Conservation (phyloP, 2,797 vertebrate genomes). For the Falco biarmicus region DNA sequence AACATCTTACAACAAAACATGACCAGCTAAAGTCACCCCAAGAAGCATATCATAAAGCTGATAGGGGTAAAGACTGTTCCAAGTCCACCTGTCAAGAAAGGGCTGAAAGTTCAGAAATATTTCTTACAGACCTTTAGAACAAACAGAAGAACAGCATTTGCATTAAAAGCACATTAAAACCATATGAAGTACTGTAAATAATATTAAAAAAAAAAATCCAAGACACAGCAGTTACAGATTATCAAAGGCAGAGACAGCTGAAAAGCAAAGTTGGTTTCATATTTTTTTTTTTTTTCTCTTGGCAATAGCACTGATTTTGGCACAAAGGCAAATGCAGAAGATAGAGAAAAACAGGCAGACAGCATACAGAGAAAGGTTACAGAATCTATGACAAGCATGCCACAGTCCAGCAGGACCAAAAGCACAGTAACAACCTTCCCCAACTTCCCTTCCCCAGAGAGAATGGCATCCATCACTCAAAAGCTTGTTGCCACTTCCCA, state of each 20-base stretch:
- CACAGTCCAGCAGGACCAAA: background rate
- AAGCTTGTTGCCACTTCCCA: constrained; percentile 43
- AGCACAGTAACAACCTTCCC: background rate
- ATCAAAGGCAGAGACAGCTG: constrained; percentile 30
- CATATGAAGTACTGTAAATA: constrained; percentile 59
- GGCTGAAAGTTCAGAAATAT: constrained; percentile 41
- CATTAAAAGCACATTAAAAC: constrained; percentile 69
- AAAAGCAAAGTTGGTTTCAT: background rate
- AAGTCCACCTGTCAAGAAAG: constrained; percentile 56
- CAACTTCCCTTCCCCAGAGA: background rate
- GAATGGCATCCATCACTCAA: constrained; percentile 9
- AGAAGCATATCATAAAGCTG: background rate
- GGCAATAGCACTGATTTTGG: constrained; percentile 59
- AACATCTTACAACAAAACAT: constrained; percentile 1
- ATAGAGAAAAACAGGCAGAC: constrained; percentile 11
- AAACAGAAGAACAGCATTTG: constrained; percentile 65
- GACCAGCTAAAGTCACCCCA: background rate
- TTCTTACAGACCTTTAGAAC: constrained; percentile 69
- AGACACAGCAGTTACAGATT: constrained; percentile 55
- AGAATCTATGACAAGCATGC: constrained; percentile 1
- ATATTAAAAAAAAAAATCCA: constrained; percentile 1
- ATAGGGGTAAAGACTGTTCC: constrained; percentile 68
- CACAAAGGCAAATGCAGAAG: constrained; percentile 27
- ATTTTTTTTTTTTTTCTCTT: background rate
- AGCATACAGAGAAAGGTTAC: constrained; percentile 46